A percentile compares a stretch with the other conserved stretches of the same genome.
These are phyloP conservation scores for Dasyprocta punctata DNA, from an alignment of 2,113 vertebrate genomes.

Conservation along the genomic window DNA sequence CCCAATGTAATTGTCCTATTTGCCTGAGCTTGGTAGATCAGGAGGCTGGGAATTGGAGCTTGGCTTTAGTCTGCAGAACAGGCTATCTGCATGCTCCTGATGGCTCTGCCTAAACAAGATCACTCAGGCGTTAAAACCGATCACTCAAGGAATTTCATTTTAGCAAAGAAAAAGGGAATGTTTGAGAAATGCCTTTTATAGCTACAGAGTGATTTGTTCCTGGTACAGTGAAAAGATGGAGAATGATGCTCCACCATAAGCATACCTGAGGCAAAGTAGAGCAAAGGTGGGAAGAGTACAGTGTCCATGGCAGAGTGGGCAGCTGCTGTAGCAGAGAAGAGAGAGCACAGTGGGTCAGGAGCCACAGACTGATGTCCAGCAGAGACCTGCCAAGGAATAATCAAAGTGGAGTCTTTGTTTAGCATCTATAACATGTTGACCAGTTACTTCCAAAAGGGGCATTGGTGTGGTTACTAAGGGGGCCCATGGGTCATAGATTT, in stretches of 20 bases:
- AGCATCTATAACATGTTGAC: background rate
- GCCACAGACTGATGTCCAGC: background rate
- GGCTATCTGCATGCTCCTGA: background rate
- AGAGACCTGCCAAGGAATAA: background rate
- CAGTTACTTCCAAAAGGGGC: background rate
- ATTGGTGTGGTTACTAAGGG: background rate
- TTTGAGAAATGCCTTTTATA: background rate
- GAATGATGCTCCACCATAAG: background rate
- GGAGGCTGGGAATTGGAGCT: background rate
- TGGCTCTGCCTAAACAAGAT: background rate
- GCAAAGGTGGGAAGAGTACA: background rate
- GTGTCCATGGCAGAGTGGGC: background rate
- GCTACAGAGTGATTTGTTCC: background rate
- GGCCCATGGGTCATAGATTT: background rate
- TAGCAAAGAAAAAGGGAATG: background rate
- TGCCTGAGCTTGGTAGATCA: background rate
- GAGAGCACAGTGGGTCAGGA: too few species aligned
- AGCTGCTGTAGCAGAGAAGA: background rate
- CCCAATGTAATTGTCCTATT: background rate
- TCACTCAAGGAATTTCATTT: background rate
- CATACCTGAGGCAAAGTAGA: background rate
- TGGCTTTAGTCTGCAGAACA: background rate
- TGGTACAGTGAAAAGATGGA: background rate
- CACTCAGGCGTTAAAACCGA: background rate
- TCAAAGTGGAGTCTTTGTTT: background rate